Evolutionary conservation across 2,797 vertebrate genomes (phyloP), one percentile per base, ranked within the genome.

Genomic region (Urophycis tenuis): DNA sequence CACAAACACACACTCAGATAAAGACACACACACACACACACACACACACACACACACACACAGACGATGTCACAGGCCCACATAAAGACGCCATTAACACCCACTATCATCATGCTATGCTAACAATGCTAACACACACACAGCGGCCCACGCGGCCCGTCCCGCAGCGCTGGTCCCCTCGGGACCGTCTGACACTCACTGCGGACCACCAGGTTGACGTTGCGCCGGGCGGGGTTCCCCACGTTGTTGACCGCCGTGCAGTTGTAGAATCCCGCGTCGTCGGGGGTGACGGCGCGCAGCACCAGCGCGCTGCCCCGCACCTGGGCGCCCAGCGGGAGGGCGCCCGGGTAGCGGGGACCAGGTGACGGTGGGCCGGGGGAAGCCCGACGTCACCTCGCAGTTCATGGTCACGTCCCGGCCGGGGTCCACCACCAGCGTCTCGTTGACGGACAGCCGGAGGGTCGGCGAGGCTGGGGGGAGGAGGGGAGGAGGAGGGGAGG

Each of bases 181-280:
- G 53, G n/a, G n/a, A n/a, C n/a, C n/a, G n/a, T n/a, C n/a, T n/a
- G n/a, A n/a, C n/a, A 90, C 92, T 91, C 85, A 99, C 97, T 94
- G 83, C 97, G 93, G 89, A 99, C 97, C 74, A 97, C 82, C 14
- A 99, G 87, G 85, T 96, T 97, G 90, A 96, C 93, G 0, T 93
- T 96, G 91, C 96, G 96, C 89, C 96, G 96, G 15, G 96, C 97
- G 0, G 96, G 96, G 88, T 98, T 99, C 29, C 97, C 97, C 90
- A 99, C 97, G 0, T 98, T 98, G 92, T 99, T 99, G 89, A 94
- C 93, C 19, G 97, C 96, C 0, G 96, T 95, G 90, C 97, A 99
- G 87, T 98, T 99, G 91, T 99, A 99, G 90, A 93, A 95, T 49
- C 97, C 97, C 0, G 95, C 95, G 76, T 99, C 96, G 0, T 90